phyloP scores from a whole-genome alignment of 2,113 vertebrate genomes.

The Sigmodon hispidus region DNA sequence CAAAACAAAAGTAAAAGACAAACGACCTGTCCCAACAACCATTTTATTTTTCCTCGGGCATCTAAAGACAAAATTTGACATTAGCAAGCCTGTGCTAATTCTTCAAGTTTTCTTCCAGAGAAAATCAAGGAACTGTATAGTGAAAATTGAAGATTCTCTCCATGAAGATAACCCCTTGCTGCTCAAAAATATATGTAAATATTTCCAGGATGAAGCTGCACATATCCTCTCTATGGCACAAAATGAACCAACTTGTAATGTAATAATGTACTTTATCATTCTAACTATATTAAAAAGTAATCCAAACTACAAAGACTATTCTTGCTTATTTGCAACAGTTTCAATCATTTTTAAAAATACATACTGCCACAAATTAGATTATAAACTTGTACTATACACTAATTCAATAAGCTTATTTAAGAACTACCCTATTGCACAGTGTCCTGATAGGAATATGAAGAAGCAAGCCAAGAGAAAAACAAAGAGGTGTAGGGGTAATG shows the following conservation, averaged over 20 bases:
- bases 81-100: conserved; percentile 49
- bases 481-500: too few relatives aligned
- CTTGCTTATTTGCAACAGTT: conserved; percentile 40
- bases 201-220: conserved; percentile 40
- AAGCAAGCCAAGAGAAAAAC: too few relatives aligned
- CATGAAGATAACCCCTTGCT: conserved; percentile 19
- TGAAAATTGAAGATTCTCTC: conserved; percentile 72
- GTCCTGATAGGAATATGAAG: too few relatives aligned
- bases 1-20: too few relatives aligned
- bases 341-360: conserved; percentile 45
- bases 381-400: conserved; percentile 37
- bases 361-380: conserved; percentile 50
- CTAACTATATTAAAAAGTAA: conserved; percentile 46
- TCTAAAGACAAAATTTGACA: conserved; percentile 56
- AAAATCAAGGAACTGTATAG: conserved; percentile 60
- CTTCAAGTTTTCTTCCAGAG: conserved; percentile 56
- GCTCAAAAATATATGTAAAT: conserved; percentile 78
- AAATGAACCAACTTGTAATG: conserved; percentile 58
- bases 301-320: conserved; percentile 49
- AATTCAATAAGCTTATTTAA: conserved; percentile 30
- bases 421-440: too few relatives aligned
- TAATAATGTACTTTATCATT: conserved; percentile 44
- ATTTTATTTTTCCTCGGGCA: conserved; percentile 54
- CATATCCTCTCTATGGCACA: conserved; percentile 49
- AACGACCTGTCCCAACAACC: conserved; percentile 14